Conservation (phyloP, 2,113 vertebrate species). For the Chunga burmeisteri region DNA sequence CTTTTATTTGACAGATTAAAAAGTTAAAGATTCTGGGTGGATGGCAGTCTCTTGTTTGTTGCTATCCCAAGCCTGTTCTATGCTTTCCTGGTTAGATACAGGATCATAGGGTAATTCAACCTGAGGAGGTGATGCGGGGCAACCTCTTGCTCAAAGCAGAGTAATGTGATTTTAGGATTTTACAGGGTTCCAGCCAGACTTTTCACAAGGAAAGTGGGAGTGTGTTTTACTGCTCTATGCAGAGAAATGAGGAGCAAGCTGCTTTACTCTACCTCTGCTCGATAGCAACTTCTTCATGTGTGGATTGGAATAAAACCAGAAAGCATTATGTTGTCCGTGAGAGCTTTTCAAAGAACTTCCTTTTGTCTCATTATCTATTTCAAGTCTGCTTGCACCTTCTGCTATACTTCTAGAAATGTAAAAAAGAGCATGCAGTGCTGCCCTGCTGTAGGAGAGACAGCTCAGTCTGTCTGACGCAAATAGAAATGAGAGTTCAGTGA, state of each 20-base stretch:
- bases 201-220: not conserved
- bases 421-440: not conserved
- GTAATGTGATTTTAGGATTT: not conserved
- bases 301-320: not conserved
- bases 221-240: not conserved
- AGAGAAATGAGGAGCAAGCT: not conserved
- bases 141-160: not conserved
- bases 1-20: not conserved
- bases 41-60: not conserved
- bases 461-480: not conserved
- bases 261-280: not conserved
- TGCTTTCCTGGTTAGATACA: not conserved
- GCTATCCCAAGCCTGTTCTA: not conserved
- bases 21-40: not conserved
- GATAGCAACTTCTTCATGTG: accelerated
- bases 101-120: not conserved
- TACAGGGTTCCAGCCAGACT: not conserved
- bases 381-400: not conserved
- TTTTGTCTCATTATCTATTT: not conserved
- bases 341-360: not conserved
- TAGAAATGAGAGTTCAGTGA: not conserved
- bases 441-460: not conserved
- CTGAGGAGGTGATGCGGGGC: not conserved
- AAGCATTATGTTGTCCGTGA: not conserved
- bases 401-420: not conserved